phyloP scores from a whole-genome alignment of 1,140 invertebrate genomes.

The Parapsyche elsis region DNA sequence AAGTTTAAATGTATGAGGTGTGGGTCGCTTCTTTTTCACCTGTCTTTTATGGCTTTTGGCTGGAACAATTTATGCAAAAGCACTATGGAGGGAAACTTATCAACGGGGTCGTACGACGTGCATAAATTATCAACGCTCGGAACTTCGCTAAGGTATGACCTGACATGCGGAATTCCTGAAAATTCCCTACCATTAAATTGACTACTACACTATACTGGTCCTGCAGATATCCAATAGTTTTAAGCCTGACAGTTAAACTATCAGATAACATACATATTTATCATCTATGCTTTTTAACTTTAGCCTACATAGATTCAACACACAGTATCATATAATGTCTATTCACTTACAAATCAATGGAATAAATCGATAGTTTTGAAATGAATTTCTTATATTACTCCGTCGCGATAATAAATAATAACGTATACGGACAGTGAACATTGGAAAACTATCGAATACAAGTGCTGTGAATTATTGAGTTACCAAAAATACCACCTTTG shows the following conservation, averaged over 20 bases:
- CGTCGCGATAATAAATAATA: background rate
- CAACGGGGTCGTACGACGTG: conserved; percentile 7
- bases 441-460: background rate
- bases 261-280: too few relatives aligned
- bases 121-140: conserved; percentile 21
- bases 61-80: conserved; percentile 16
- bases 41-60: background rate
- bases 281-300: too few relatives aligned
- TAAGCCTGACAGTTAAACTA: too few relatives aligned
- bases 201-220: too few relatives aligned
- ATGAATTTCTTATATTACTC: background rate
- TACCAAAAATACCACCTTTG: background rate
- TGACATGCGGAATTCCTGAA: conserved; percentile 20
- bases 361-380: too few relatives aligned
- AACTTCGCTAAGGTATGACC: background rate
- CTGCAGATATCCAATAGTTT: too few relatives aligned
- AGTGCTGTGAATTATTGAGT: background rate
- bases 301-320: too few relatives aligned
- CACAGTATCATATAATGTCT: too few relatives aligned
- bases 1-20: background rate
- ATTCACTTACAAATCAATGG: too few relatives aligned
- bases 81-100: conserved; percentile 4
- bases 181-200: background rate
- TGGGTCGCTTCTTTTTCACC: background rate
- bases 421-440: background rate